Evolutionary conservation across 2,888 invertebrate species (phyloP), one percentile per base, ranked within the genome.

Genomic region (Cephus spinipes): DNA sequence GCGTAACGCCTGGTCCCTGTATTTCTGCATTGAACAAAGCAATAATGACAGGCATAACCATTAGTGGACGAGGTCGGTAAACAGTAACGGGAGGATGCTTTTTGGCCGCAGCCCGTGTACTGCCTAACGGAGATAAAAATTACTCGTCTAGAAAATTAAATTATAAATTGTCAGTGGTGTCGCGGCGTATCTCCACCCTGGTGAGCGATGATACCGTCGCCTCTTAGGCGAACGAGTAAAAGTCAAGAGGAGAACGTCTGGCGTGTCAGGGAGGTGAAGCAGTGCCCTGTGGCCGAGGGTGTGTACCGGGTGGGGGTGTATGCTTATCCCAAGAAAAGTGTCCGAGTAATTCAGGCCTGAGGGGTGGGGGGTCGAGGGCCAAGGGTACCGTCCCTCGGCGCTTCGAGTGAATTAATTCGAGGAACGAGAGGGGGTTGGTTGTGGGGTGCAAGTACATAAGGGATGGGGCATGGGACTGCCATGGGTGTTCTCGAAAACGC

Each of bases 11-110:
- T 15, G 40, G 40, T 0, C 6, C 40, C 40, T 40, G 40, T 40
- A 15, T 15, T 40, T 40, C 40, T 40, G 40, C 34, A 68, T 76
- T 87, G 86, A 83, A 87, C 87, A 87, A 89, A 87, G 89, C 87
- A 89, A 89, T 89, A 89, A 89, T 89, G 88, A 87, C 87, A 83
- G 85, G 85, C 85, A 88, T 88, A 89, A 88, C 87, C 87, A 83
- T 89, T 89, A 87, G 84, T 85, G 87, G 83, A 84, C 84, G 85
- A 84, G 88, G 83, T 84, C 83, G 85, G 86, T 86, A 87, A 87
- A 87, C 84, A 85, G 86, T 87, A 86, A 87, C 82, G 80, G 83
- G 85, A 81, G 82, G 81, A 82, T 82, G 85, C 82, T 86, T 86
- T 87, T 83, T 84, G 82, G 83, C 80, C 82, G 79, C 81, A 78